phyloP scores from a whole-genome alignment of 2,797 vertebrate genomes.

The Crenichthys baileyi region DNA sequence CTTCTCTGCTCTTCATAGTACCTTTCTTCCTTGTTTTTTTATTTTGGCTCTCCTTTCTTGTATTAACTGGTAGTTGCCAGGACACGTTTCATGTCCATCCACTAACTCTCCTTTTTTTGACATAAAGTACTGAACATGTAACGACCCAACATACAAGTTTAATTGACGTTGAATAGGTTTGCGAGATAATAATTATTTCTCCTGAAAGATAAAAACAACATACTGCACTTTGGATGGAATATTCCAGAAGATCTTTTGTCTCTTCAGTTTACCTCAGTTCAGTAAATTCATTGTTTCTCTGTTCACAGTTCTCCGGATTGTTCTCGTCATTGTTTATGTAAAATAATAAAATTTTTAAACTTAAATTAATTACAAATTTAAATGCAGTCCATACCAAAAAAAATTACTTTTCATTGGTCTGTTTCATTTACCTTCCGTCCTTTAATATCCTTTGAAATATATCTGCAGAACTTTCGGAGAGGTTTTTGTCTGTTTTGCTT shows the following conservation, averaged over 20 bases:
- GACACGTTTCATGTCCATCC: slow-evolving; percentile 56
- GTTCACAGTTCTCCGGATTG: slow-evolving; percentile 19
- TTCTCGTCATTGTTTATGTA: not conserved
- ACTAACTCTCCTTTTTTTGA: slow-evolving; percentile 45
- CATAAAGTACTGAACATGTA: slow-evolving; percentile 38
- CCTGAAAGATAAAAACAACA: slow-evolving; percentile 53
- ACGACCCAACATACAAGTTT: slow-evolving; percentile 44
- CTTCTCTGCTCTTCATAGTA: slow-evolving; percentile 38
- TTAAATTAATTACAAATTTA: not conserved
- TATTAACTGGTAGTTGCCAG: slow-evolving; percentile 69
- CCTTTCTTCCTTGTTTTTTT: slow-evolving; percentile 59
- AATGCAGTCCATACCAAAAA: not conserved
- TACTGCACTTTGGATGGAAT: slow-evolving; percentile 32
- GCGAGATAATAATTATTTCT: slow-evolving; percentile 50
- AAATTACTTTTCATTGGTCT: not conserved
- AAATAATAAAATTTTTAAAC: too few relatives aligned
- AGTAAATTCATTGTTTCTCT: slow-evolving; percentile 17
- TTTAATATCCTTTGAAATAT: not conserved
- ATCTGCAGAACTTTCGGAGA: not conserved
- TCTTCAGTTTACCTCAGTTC: slow-evolving; percentile 4
- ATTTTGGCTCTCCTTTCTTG: slow-evolving; percentile 34
- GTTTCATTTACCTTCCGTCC: too few relatives aligned
- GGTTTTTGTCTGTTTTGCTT: not conserved
- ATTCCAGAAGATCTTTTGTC: slow-evolving; percentile 37
- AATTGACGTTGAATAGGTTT: slow-evolving; percentile 66